Conservation (phyloP, 2,888 invertebrate genomes). For the Heliconius erato region DNA sequence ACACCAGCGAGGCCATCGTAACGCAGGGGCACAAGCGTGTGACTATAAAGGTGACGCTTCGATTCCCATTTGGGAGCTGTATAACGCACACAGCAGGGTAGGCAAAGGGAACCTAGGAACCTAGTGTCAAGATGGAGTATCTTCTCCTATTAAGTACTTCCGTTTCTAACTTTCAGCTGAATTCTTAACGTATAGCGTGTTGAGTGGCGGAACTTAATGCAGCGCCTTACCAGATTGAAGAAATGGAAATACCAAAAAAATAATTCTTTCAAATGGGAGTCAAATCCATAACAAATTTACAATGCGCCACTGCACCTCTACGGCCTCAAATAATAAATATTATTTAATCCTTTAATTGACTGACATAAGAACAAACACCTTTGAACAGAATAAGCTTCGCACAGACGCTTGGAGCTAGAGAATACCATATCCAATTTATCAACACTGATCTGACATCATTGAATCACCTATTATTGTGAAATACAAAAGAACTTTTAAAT, state of each 20-base stretch:
- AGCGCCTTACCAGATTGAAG: not conserved
- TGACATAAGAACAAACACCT: too few species aligned
- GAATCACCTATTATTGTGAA: constrained; percentile 18
- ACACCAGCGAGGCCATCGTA: too few species aligned
- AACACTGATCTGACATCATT: constrained; percentile 16
- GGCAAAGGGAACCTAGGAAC: not conserved
- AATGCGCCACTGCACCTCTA: not conserved
- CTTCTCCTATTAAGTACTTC: not conserved
- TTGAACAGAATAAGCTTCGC: not conserved
- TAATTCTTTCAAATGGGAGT: not conserved
- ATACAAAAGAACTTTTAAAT: constrained; percentile 10
- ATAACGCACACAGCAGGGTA: not conserved
- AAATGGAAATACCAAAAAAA: not conserved
- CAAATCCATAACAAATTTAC: not conserved
- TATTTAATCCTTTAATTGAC: too few species aligned
- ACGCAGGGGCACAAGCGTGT: too few species aligned
- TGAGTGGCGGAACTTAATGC: not conserved
- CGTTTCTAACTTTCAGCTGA: not conserved
- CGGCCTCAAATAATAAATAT: too few species aligned
- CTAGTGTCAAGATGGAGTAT: not conserved
- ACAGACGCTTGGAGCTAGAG: not conserved
- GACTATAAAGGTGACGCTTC: not conserved
- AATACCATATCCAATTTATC: constrained; percentile 11
- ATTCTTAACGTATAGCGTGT: not conserved
- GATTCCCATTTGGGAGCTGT: not conserved